Base-by-base conservation (phyloP, 2,888 invertebrate genomes). In the Ichneumon xanthorius region DNA sequence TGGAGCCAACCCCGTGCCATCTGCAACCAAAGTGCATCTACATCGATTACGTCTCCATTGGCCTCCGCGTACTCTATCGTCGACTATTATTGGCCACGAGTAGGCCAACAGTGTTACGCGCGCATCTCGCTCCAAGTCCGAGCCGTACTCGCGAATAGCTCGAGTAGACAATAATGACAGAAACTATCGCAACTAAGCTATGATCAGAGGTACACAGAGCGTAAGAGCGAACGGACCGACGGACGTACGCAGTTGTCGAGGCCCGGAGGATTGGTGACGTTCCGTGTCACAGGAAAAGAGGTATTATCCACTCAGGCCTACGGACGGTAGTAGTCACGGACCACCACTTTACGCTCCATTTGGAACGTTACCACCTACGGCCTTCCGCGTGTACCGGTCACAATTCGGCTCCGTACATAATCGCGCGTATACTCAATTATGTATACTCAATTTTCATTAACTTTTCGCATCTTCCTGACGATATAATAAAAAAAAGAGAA, bases 251-350 rank as follows among this genome's bases (percentile, higher is more conserved):
- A 79, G 77, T 80, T 58, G 80, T 80, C 79, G 79, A 70, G 63
- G 45, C 61, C 68, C 76, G 50, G 82, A 78, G 82, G 86, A 86
- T 86, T 80, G 82, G 80, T 73, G 89, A 90, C 89, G 90, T 92
- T 90, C 88, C 89, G 88, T 90, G 90, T 91, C 91, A 92, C 93
- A 93, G 93, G 93, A 93, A 93, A 92, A 92, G 92, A 91, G 90
- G 90, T 91, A 93, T 93, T 93, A 93, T 93, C 91, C 93, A 93
- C 93, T 93, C 92, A 93, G 85, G 88, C 87, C 87, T 89, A 85
- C 88, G 76, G 75, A 82, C 87, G 88, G 89, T 91, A 82, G 83
- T 85, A 82, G 83, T 81, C 78, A 89, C 88, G 89, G 90, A 91
- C 90, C 88, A 87, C 89, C 92, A 92, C 92, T 93, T 92, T 92